Base-by-base conservation (phyloP, 2,797 vertebrate species). In the Cyclura pinguis region DNA sequence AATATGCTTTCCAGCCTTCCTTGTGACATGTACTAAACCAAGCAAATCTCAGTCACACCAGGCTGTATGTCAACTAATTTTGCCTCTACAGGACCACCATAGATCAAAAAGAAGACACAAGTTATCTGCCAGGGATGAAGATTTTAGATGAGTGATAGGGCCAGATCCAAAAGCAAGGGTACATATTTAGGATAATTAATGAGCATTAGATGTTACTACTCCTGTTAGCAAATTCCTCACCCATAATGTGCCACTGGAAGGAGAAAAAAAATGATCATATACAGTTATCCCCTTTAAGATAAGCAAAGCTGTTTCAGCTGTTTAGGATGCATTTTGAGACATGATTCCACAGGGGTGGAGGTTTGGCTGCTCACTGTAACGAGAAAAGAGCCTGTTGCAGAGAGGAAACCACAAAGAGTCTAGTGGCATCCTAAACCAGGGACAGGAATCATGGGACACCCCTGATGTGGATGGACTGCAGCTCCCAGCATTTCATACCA, bases 191-290 rank as follows among this genome's bases (percentile, higher is more conserved):
- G 84, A 86, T 29, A 32, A 90, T 89, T 94, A 95, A 90, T 91
- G 85, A 93, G 77, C 72, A 89, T 74, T 86, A 90, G 57, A 90
- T 94, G 92, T 91, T 84, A 89, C 94, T 94, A 93, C 89, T 92
- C 92, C 94, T 93, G 88, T 94, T 4, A 0, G 59, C 27, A 88
- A 87, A 89, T 90, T 85, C 74, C 35, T 80, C 0, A 52, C 90
- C 64, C 22, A 72, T 85, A 92, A 90, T 69, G 88, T 85, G 10
- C 4, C 22, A 52, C 64, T 72, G 77, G 38, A 80, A 47, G 9
- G 12, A 50, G 32, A 50, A 42, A 42, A 20, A 50, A 59, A 59
- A 29, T 29, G n/a, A 1, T 32, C 50, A 14, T 73, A 13, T 74
- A 27, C 10, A 7, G 20, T 35, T 84, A 62, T 50, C 8, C 35